These are phyloP conservation scores for Donacobius atricapilla DNA, from an alignment of 2,113 vertebrate species.

Conservation along the genomic window DNA sequence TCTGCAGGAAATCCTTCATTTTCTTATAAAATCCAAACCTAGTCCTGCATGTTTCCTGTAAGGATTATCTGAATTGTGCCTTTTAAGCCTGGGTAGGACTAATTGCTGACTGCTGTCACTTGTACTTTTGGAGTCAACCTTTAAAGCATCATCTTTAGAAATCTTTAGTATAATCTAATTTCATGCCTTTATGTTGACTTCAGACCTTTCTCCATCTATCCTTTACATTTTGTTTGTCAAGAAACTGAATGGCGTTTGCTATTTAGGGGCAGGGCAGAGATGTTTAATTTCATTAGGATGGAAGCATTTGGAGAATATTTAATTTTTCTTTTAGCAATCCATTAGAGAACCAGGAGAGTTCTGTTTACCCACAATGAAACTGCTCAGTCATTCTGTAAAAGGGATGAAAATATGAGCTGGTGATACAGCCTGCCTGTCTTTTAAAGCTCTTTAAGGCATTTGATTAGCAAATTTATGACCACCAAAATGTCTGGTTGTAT, in stretches of 20 bases:
- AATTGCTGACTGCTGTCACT: background rate
- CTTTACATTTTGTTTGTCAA: background rate
- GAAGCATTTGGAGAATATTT: background rate
- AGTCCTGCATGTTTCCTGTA: background rate
- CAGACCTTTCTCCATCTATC: background rate
- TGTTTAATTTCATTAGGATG: background rate
- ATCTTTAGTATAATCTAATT: background rate
- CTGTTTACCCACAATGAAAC: background rate
- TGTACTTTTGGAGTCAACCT: background rate
- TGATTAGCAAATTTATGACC: background rate
- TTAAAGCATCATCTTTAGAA: background rate
- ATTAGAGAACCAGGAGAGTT: background rate
- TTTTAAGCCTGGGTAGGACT: background rate
- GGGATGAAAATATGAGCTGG: fast-evolving
- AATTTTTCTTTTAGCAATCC: background rate
- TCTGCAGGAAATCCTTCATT: background rate
- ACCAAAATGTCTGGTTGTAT: background rate
- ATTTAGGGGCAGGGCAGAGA: background rate
- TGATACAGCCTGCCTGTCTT: background rate
- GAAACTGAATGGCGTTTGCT: background rate
- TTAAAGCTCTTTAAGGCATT: background rate
- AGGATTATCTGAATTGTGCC: background rate
- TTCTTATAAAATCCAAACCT: background rate
- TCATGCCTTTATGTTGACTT: background rate
- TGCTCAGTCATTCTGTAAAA: background rate